Evolutionary conservation across 2,113 vertebrate species (phyloP), one percentile per base, ranked within the genome.

Genomic region (Nanorana parkeri): DNA sequence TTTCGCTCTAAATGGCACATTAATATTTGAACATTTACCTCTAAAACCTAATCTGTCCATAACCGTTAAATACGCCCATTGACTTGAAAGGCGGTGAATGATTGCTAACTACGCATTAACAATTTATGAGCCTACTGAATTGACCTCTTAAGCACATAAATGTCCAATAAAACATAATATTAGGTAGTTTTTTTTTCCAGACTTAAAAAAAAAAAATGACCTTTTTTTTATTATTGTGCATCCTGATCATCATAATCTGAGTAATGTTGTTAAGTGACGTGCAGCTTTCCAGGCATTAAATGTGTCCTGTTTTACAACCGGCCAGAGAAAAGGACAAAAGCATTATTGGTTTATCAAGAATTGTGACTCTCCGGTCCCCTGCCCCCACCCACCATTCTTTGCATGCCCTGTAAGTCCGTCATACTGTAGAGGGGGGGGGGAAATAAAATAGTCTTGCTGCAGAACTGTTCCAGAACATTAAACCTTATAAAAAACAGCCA

Each of bases 391-490:
- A 1, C 79, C 51, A 66, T 74, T 66, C 51, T 74, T 24, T 81
- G 69, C 36, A 65, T 55, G 68, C 60, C 69, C 69, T 74, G 69
- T 64, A 56, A 74, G 80, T 81, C 80, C 71, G 60, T 74, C 61
- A 47, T 82, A 82, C 80, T 75, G 71, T 75, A 73, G 60, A 21
- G 20, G 20, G 60, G 17, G 54, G 75, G 6, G 5, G 19, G 56
- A 41, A 60, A 60, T 29, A 61, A 74, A 58, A 20, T 8, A 11
- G 16, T 74, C 60, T 74, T 68, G 21, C 80, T 82, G 80, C 80
- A 82, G 80, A 75, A 82, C 61, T 82, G 80, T 82, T 82, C 80
- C 80, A 75, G 71, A 82, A 75, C 80, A 82, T 82, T 82, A 82
- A 82, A 82, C 80, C 80, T 75, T 75, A 75, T 81, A 74, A 73